phyloP scores from a whole-genome alignment of 2,888 invertebrate genomes.

The Nymphalis urticae region DNA sequence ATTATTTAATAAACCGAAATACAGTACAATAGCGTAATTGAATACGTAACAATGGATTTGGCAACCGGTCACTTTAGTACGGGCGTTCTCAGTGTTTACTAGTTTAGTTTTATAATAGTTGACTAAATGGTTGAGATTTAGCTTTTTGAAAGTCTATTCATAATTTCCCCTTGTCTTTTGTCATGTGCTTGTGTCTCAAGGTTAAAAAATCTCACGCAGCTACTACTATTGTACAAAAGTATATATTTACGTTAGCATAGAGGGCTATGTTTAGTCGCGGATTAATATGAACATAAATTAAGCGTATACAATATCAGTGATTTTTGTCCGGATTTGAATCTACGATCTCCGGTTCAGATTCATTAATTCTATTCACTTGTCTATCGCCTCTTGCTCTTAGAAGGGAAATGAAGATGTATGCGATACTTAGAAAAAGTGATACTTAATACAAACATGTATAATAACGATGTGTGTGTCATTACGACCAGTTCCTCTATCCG shows the following conservation, averaged over 20 bases:
- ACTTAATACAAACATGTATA: neutral
- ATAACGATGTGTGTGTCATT: neutral
- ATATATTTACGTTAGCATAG: too few relatives aligned
- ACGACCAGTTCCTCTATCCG: neutral
- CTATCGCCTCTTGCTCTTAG: too few relatives aligned
- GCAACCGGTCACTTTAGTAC: constrained; percentile 13
- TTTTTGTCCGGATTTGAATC: too few relatives aligned
- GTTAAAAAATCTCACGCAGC: too few relatives aligned
- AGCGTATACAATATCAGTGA: too few relatives aligned
- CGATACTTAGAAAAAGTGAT: neutral
- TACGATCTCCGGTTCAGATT: too few relatives aligned
- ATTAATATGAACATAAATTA: too few relatives aligned
- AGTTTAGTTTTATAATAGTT: neutral
- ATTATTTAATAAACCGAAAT: constrained; percentile 15
- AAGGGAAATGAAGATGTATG: constrained; percentile 3
- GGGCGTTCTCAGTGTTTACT: neutral
- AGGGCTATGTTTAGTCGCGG: too few relatives aligned
- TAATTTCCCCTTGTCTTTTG: neutral
- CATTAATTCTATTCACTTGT: too few relatives aligned
- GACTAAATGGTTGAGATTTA: constrained; percentile 18
- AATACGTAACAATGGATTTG: constrained; percentile 16
- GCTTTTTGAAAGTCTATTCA: constrained; percentile 17
- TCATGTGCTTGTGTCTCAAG: neutral
- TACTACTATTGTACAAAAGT: too few relatives aligned
- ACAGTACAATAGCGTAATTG: constrained; percentile 19